Percentiles rank a stretch among this genome's conserved stretches.
phyloP scores from a whole-genome alignment of 2,888 invertebrate genomes.

The Sinhomidia bicolor region DNA sequence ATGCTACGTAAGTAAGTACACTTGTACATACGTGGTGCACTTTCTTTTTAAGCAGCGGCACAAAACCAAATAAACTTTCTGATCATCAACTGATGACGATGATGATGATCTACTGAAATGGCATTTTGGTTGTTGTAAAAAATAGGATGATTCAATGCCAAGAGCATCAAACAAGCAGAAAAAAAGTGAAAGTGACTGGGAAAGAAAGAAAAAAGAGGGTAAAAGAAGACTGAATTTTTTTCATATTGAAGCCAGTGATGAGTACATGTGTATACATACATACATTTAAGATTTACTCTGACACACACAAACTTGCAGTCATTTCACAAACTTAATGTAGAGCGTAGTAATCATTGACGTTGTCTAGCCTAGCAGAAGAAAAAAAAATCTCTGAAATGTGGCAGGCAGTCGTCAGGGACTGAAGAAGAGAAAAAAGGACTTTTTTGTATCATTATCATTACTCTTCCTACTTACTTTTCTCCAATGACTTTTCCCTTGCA shows the following conservation, averaged over 20 bases:
- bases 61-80: no score
- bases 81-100: no score
- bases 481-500: not conserved
- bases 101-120: no score
- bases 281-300: not conserved
- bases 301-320: not conserved
- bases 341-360: slow-evolving; percentile 60
- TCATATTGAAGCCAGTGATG: slow-evolving; percentile 17
- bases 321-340: slow-evolving; percentile 2
- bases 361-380: slow-evolving; percentile 38
- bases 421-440: no score
- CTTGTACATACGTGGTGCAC: not conserved
- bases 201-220: not conserved
- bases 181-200: not conserved
- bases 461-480: slow-evolving; percentile 5
- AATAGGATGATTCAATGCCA: slow-evolving; percentile 71
- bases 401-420: slow-evolving; percentile 27
- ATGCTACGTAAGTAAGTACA: slow-evolving; percentile 7
- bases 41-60: not conserved
- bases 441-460: slow-evolving; percentile 43
- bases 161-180: slow-evolving; percentile 48
- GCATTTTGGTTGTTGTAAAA: no score
- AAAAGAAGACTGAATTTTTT: not conserved
- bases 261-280: not conserved
- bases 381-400: slow-evolving; percentile 37